phyloP scores from a whole-genome alignment of 2,113 vertebrate species.

The Leucosticte australis region DNA sequence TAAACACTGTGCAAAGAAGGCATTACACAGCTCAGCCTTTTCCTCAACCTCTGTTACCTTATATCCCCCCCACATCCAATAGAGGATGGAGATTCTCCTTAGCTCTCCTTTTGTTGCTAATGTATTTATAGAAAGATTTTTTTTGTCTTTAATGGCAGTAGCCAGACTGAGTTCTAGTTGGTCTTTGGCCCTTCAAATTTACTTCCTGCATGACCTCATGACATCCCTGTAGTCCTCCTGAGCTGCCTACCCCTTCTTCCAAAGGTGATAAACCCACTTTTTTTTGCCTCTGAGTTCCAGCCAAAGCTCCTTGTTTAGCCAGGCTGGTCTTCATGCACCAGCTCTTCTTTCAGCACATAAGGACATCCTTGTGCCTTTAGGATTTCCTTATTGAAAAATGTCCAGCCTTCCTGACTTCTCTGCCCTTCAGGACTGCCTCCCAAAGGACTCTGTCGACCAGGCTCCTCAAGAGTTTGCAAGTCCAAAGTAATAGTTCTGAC shows the following conservation, averaged over 20 bases:
- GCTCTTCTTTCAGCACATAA: neutral
- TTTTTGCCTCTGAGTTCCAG: neutral
- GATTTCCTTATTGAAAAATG: neutral
- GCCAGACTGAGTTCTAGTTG: neutral
- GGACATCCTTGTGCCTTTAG: neutral
- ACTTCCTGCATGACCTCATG: neutral
- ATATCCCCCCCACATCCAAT: fast-evolving
- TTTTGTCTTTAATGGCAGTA: neutral
- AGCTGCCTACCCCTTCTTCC: neutral
- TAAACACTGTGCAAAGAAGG: neutral
- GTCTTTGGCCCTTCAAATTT: neutral
- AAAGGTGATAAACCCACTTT: neutral
- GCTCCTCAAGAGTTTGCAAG: neutral
- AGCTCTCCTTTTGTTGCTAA: too few species aligned
- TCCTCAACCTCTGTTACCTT: neutral
- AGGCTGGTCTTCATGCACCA: neutral
- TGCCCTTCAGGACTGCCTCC: neutral
- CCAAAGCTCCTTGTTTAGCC: neutral
- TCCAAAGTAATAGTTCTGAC: neutral
- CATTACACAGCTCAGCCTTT: neutral
- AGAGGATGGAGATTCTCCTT: neutral
- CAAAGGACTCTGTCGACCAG: neutral
- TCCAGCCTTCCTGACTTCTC: neutral
- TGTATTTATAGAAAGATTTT: neutral
- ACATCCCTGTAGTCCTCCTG: neutral